Percentiles rank a stretch among this genome's conserved stretches.
These are phyloP conservation scores for Callitettix versicolor DNA, from an alignment of 1,140 invertebrate species.

Conservation along the genomic window DNA sequence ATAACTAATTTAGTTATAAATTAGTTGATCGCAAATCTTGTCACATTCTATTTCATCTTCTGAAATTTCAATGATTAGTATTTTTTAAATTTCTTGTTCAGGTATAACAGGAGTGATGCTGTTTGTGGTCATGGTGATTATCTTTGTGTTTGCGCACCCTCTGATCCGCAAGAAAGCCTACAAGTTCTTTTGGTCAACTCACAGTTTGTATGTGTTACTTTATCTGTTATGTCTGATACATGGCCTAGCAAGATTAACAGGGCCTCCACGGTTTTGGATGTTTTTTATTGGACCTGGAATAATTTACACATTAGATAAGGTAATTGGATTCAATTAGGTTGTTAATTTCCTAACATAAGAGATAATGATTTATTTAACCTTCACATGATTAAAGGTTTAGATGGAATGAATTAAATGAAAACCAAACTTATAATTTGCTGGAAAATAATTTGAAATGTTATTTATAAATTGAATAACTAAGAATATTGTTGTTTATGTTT, in stretches of 20 bases:
- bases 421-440: too few relatives aligned
- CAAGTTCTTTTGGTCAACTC: conserved; percentile 95
- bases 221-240: conserved; percentile 88
- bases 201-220: conserved; percentile 81
- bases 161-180: conserved; percentile 87
- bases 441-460: neutral
- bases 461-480: too few relatives aligned
- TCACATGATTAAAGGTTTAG: too few relatives aligned
- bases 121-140: conserved; percentile 88
- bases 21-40: too few relatives aligned
- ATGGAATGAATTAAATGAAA: too few relatives aligned
- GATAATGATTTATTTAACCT: too few relatives aligned
- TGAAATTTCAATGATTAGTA: too few relatives aligned
- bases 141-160: conserved; percentile 95
- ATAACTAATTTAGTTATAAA: too few relatives aligned
- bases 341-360: too few relatives aligned
- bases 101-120: conserved; percentile 90
- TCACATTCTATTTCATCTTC: too few relatives aligned
- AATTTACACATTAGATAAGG: conserved; percentile 83
- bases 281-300: conserved; percentile 91
- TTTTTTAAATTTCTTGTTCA: too few relatives aligned
- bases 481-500: too few relatives aligned
- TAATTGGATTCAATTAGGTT: conserved; percentile 31
- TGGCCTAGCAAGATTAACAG: conserved; percentile 87
- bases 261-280: conserved; percentile 87